Evolutionary conservation across 2,797 vertebrate genomes (phyloP).

Genomic region (Molossus alvarezi): DNA sequence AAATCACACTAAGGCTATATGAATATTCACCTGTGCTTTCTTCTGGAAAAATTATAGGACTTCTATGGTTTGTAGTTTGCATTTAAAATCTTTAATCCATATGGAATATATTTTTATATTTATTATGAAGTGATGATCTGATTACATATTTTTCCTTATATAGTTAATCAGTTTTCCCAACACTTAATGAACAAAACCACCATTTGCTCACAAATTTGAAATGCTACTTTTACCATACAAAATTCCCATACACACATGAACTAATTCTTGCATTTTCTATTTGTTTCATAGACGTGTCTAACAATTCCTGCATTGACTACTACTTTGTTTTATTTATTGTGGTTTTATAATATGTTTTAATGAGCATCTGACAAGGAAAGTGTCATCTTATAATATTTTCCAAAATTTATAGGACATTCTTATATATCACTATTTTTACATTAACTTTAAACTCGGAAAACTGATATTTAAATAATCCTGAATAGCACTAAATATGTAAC

Average conservation of each 20-base stretch:
- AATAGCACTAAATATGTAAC: neutral
- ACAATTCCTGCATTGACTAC: neutral
- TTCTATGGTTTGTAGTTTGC: neutral
- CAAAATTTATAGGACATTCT: neutral
- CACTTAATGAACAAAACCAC: slow-evolving; percentile 28
- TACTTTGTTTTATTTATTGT: neutral
- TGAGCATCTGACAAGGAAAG: neutral
- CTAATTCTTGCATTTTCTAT: neutral
- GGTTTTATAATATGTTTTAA: neutral
- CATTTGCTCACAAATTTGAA: neutral
- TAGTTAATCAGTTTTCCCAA: slow-evolving; percentile 12
- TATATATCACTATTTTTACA: neutral
- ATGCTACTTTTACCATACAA: neutral
- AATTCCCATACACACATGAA: neutral
- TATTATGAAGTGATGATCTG: neutral
- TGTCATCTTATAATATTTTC: neutral
- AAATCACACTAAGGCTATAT: no score
- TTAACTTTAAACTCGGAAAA: slow-evolving; percentile 47
- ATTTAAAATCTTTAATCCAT: slow-evolving; percentile 11
- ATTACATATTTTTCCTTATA: neutral
- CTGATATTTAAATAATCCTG: neutral
- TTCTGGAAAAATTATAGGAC: slow-evolving; percentile 15
- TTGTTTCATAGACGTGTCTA: neutral
- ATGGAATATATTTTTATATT: neutral
- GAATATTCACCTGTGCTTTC: neutral